Evolutionary conservation across 1,140 invertebrate genomes (phyloP), one percentile per base, ranked within the genome.

Genomic region (Caerostris darwini): DNA sequence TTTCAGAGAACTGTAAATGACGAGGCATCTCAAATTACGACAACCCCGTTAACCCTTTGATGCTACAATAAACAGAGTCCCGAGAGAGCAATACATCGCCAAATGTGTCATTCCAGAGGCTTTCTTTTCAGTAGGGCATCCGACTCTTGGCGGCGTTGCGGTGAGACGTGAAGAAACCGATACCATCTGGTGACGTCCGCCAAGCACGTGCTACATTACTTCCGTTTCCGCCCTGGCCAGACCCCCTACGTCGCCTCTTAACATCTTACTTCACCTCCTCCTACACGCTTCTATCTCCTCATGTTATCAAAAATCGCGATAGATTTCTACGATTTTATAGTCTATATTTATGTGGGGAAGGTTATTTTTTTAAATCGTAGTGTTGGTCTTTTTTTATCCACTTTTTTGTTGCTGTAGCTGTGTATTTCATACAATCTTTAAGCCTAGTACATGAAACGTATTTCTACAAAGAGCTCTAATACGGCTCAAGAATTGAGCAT

Each of bases 121-220:
- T 2, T n/a, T 10, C 56, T 90, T 50, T 90, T 12, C 57, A 56
- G 54, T 7, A 82, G 12, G 14, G 19, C 57, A 7, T 81, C 50
- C 90, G 17, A 10, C 7, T 53, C 58, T 34, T 71, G 67, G 88
- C 59, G 85, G 85, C 59, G n/a, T 89, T 69, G 64, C 64, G 87
- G 53, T 89, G 61, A 56, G 64, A 89, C 87, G n/a, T n/a, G n/a
- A 54, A 71, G 87, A 69, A 89, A 82, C 90, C 56, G 69, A 91
- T 91, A 58, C 69, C 90, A 91, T 91, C 69, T 91, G 90, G 59
- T 92, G 90, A 64, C 90, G 59, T 92, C 90, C 90, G 90, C 90
- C 90, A n/a, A 92, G 90, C 90, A 92, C 90, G 90, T 92, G 90
- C 90, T 92, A 82, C 90, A 85, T 85, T 67, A 92, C 90, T 92